Base-by-base conservation (phyloP, 2,797 vertebrate species). In the Poliocrania exsul region DNA sequence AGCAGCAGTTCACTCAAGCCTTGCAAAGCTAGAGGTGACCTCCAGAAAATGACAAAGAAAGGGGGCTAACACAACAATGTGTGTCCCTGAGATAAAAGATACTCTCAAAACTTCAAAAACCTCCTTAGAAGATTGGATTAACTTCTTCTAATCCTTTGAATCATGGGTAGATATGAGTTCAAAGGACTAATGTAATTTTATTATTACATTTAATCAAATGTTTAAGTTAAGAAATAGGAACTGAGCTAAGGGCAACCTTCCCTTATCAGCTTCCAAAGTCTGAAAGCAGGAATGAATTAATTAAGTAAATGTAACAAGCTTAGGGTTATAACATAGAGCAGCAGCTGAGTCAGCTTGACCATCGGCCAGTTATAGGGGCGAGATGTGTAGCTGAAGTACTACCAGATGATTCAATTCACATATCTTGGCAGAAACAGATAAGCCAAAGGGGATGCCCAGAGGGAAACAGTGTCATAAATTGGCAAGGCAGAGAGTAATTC, bases 151-250 rank as follows among this genome's bases (percentile, higher is more conserved):
- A 92, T 61, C 88, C 73, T 73, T 81, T 94, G 64, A 91, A 88
- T 70, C 78, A 91, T 31, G 74, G 50, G 33, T 49, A 91, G 95
- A 92, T 93, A 69, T 4, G 75, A 90, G 93, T 96, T 94, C 93
- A 96, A 96, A 96, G 73, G 73, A 88, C 72, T 96, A 93, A 86
- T 88, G 79, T 89, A 95, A 95, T 96, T 96, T 91, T 92, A 77
- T 96, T 97, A 90, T 93, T 92, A 75, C 70, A 87, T 89, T 92
- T 92, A 96, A 96, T 95, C 74, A 66, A 91, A 95, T 82, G 42
- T 94, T 91, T 94, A 78, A 74, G 80, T 93, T 95, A 92, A 95
- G 62, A 90, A 86, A 93, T 88, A 93, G 93, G 79, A 96, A 94
- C 38, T 93, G 86, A 95, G 85, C 79, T 86, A 82, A 96, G 87